Conservation (phyloP, 2,888 invertebrate genomes). For the Perizoma flavofasciatum region DNA sequence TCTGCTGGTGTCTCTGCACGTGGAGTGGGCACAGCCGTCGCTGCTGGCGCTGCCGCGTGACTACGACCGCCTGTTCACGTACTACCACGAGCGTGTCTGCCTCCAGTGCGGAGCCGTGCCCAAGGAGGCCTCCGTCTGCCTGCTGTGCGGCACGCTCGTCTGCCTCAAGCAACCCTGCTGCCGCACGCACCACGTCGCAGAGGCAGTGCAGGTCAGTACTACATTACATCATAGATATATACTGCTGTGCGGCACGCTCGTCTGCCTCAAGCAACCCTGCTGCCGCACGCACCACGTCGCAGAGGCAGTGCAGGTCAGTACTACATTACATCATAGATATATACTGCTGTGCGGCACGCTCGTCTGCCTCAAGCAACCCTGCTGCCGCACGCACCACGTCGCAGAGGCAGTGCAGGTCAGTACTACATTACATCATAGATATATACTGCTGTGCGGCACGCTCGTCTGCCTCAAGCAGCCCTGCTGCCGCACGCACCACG, state of each 20-base stretch:
- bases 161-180: conserved; percentile 96
- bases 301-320: conserved; percentile 88
- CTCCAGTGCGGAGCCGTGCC: conserved; percentile 95
- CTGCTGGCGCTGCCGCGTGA: conserved; percentile 93
- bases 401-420: conserved; percentile 90
- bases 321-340: too few relatives aligned
- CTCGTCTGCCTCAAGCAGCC: conserved; percentile 95
- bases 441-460: conserved; percentile 95
- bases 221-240: too few relatives aligned
- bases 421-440: too few relatives aligned
- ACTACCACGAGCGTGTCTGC: conserved; percentile 96
- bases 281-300: conserved; percentile 92
- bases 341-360: conserved; percentile 96
- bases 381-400: conserved; percentile 92
- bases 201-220: conserved; percentile 86
- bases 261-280: conserved; percentile 95
- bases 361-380: conserved; percentile 94
- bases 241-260: conserved; percentile 96
- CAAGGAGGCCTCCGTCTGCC: conserved; percentile 93
- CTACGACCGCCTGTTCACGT: conserved; percentile 92
- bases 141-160: conserved; percentile 96
- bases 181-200: conserved; percentile 91
- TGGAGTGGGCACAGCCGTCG: conserved; percentile 91
- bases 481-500: conserved; percentile 92
- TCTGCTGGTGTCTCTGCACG: conserved; percentile 89